These are phyloP conservation scores for Formica exsecta DNA, from an alignment of 1,140 invertebrate species.

Conservation along the genomic window DNA sequence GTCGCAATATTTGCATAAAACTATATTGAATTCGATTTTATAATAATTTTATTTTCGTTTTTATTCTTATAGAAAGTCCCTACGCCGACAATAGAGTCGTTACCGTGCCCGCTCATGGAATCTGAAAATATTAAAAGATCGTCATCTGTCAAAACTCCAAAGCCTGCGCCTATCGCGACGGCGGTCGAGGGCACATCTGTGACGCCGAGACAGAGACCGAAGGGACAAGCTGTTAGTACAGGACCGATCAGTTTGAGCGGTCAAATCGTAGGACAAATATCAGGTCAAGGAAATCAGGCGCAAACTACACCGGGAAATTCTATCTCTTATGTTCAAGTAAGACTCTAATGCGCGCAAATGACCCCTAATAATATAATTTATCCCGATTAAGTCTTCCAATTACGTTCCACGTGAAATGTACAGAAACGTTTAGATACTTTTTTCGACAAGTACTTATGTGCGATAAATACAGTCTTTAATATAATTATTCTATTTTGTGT, in stretches of 20 bases:
- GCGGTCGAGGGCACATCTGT: constrained; percentile 93
- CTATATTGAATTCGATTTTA: neutral
- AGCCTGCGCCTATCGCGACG: constrained; percentile 86
- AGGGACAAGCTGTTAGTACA: constrained; percentile 87
- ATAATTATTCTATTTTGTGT: constrained; percentile 72
- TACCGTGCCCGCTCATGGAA: constrained; percentile 90
- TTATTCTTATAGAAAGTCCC: constrained; percentile 88
- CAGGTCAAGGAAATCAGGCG: constrained; percentile 82
- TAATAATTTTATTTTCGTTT: neutral
- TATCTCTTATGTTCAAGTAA: constrained; percentile 78
- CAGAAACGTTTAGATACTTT: constrained; percentile 59
- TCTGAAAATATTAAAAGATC: constrained; percentile 88
- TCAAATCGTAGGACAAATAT: constrained; percentile 85
- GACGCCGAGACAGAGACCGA: constrained; percentile 94
- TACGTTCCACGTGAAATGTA: constrained; percentile 31
- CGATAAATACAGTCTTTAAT: constrained; percentile 38
- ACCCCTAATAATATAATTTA: constrained; percentile 23
- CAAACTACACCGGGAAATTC: constrained; percentile 78
- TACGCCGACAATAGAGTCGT: constrained; percentile 89
- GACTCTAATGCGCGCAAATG: constrained; percentile 69
- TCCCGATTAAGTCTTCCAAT: constrained; percentile 67
- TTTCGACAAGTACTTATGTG: constrained; percentile 62
- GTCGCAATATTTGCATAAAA: constrained; percentile 22
- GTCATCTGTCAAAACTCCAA: constrained; percentile 86
- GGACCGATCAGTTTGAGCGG: constrained; percentile 84